Conservation (phyloP, 92 coral and sea anemone species). For the Porites evermanni region DNA sequence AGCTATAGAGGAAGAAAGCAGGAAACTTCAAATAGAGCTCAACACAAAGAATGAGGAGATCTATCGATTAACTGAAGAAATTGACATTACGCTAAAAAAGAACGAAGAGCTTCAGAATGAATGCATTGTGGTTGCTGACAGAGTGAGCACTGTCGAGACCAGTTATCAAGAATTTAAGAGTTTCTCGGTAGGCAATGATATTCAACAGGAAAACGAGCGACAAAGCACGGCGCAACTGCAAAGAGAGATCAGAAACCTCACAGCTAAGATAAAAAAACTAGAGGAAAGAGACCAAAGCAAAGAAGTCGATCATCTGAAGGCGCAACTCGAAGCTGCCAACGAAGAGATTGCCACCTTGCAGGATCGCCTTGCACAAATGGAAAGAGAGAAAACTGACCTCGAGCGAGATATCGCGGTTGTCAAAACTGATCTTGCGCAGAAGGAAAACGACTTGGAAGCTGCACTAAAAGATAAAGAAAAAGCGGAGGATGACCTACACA, state of each 20-base stretch:
- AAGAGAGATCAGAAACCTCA: constrained; percentile 72
- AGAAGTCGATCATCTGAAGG: constrained; percentile 91
- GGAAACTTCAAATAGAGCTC: constrained; percentile 71
- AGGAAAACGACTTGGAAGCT: constrained; percentile 80
- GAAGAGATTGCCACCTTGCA: constrained; percentile 71
- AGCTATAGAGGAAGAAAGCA: constrained; percentile 87
- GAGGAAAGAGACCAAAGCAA: constrained; percentile 82
- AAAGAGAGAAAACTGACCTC: constrained; percentile 83
- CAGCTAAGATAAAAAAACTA: constrained; percentile 64
- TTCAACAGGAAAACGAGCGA: constrained; percentile 70
- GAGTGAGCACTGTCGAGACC: constrained; percentile 73
- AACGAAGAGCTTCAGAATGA: constrained; percentile 84
- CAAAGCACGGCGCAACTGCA: constrained; percentile 83
- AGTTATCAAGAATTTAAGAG: constrained; percentile 80
- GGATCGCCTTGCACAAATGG: constrained; percentile 73
- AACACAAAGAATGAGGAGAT: constrained; percentile 86
- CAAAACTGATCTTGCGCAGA: constrained; percentile 73
- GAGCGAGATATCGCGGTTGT: constrained; percentile 74
- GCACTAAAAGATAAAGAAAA: constrained; percentile 80
- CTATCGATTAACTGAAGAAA: constrained; percentile 75
- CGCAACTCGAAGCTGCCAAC: constrained; percentile 82
- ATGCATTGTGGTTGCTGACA: constrained; percentile 79
- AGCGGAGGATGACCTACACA: constrained; percentile 88
- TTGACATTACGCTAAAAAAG: constrained; percentile 72
- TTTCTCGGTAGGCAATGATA: constrained; percentile 62